phyloP scores from a whole-genome alignment of 1,140 invertebrate species.

The Neotoxoptera formosana region DNA sequence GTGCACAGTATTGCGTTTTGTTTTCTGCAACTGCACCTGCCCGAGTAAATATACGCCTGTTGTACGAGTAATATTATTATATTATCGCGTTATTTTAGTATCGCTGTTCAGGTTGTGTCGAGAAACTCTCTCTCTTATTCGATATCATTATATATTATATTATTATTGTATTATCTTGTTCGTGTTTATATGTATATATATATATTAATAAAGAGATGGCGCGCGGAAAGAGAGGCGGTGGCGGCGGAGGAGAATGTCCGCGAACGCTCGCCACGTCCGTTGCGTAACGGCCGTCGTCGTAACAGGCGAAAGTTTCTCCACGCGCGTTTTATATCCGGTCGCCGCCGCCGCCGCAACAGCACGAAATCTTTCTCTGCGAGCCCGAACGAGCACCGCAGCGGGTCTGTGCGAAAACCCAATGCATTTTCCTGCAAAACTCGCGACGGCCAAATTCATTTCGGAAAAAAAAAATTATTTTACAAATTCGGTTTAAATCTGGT shows the following conservation, averaged over 20 bases:
- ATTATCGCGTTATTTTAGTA: not conserved
- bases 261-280: conserved; percentile 27
- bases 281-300: conserved; percentile 34
- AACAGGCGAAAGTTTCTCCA: conserved; percentile 49
- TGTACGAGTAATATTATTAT: not conserved
- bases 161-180: conserved; percentile 7
- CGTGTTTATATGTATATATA: not conserved
- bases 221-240: not conserved
- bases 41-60: too few relatives aligned
- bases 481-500: not conserved
- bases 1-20: not conserved
- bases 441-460: not conserved
- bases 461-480: not conserved
- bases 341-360: not conserved
- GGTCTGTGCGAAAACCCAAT: not conserved
- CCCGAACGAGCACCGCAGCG: not conserved
- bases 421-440: not conserved
- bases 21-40: not conserved
- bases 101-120: not conserved
- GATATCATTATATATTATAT: conserved; percentile 1
- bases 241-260: conserved; percentile 20
- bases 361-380: not conserved
- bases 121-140: conserved; percentile 28
- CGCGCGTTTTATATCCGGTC: conserved; percentile 48
- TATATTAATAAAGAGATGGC: not conserved